phyloP scores from a whole-genome alignment of 2,888 invertebrate species.

The Melinaea marsaeus region DNA sequence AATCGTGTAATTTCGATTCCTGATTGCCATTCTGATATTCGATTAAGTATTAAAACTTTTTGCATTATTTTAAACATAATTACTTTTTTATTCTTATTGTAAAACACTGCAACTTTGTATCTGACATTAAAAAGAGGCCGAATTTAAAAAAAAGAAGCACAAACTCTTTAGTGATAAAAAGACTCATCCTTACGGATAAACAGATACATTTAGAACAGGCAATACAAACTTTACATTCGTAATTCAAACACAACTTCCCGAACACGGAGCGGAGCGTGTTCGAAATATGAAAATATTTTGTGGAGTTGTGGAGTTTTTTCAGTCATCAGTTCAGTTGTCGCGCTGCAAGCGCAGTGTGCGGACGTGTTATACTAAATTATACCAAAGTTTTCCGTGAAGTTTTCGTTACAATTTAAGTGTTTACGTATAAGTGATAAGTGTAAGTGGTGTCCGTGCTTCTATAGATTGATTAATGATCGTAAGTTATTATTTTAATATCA shows the following conservation, averaged over 20 bases:
- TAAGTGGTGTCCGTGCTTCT: slow-evolving; percentile 25
- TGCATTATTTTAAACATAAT: background rate
- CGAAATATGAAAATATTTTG: slow-evolving; percentile 51
- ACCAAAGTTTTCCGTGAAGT: slow-evolving; percentile 58
- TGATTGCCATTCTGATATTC: slow-evolving; percentile 3
- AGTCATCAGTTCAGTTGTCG: slow-evolving; percentile 48
- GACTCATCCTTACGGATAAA: slow-evolving; percentile 10
- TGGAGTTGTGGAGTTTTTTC: slow-evolving; percentile 49
- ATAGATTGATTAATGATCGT: slow-evolving; percentile 15
- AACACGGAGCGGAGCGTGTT: slow-evolving; percentile 47
- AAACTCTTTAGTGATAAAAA: slow-evolving; percentile 7
- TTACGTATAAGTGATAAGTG: slow-evolving; percentile 41
- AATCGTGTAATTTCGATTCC: slow-evolving; percentile 18
- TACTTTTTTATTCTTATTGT: no score
- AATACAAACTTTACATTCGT: slow-evolving; percentile 41
- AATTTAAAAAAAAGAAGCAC: slow-evolving; percentile 17
- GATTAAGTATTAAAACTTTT: slow-evolving; percentile 4
- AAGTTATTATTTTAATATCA: slow-evolving; percentile 13
- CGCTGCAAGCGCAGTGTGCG: slow-evolving; percentile 49
- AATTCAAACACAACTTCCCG: slow-evolving; percentile 52
- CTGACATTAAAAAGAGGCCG: background rate
- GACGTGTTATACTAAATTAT: slow-evolving; percentile 38
- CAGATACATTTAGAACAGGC: slow-evolving; percentile 36
- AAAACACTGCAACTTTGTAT: no score
- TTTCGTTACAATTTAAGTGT: slow-evolving; percentile 33